A percentile compares a stretch with the other conserved stretches of the same genome.
These are phyloP conservation scores for Microcebus murinus DNA, from an alignment of 2,113 vertebrate species.

Conservation along the genomic window DNA sequence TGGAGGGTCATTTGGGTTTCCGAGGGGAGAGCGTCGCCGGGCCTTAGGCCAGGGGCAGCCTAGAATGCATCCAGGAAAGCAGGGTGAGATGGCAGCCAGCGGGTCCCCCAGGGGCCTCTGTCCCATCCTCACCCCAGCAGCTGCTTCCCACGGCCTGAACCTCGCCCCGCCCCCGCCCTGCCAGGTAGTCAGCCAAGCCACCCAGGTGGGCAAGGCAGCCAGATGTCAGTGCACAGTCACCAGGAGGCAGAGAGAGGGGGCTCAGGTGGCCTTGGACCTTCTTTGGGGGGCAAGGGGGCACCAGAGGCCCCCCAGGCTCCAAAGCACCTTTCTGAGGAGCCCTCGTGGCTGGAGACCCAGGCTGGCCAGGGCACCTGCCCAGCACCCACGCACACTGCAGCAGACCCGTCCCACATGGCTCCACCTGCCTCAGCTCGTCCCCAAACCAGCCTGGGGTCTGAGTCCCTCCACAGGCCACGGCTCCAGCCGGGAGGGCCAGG, in stretches of 20 bases:
- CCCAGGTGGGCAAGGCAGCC: background rate
- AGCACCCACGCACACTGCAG: background rate
- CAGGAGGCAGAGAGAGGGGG: background rate
- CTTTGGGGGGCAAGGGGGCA: background rate
- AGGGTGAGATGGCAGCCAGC: background rate
- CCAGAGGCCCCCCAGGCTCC: background rate
- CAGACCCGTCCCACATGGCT: background rate
- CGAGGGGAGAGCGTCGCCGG: background rate
- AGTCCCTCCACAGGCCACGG: background rate
- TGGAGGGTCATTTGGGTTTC: background rate
- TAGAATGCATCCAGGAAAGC: background rate
- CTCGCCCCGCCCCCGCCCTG: too few relatives aligned
- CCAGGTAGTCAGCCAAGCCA: too few relatives aligned
- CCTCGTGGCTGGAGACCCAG: background rate
- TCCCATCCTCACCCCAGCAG: accelerated
- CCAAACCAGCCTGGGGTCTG: background rate
- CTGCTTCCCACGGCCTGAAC: background rate
- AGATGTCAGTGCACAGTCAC: too few relatives aligned
- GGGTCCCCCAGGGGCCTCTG: too few relatives aligned
- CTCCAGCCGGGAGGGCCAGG: background rate
- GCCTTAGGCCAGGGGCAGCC: background rate
- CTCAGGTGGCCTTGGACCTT: background rate
- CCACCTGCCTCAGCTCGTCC: background rate
- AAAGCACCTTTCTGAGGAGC: background rate
- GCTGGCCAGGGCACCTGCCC: background rate